These are phyloP conservation scores for Podotricha telesiphe DNA, from an alignment of 2,888 invertebrate species.

Conservation along the genomic window DNA sequence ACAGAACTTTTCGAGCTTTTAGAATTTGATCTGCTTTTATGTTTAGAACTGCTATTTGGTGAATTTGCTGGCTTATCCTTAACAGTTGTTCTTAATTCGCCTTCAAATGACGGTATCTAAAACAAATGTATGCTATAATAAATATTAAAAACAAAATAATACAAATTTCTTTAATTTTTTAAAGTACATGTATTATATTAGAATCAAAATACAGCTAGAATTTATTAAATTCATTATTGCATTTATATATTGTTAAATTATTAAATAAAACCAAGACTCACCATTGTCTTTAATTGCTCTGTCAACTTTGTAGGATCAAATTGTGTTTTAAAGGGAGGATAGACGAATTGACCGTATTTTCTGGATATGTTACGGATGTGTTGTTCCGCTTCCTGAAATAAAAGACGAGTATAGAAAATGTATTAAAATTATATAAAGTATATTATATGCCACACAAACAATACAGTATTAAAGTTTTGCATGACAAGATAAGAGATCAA, in stretches of 20 bases:
- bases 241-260: neutral
- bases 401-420: neutral
- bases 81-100: slow-evolving; percentile 55
- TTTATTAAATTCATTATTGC: neutral
- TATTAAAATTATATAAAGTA: too few relatives aligned
- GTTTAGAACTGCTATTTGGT: slow-evolving; percentile 51
- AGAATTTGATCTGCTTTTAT: slow-evolving; percentile 63
- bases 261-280: slow-evolving; percentile 65
- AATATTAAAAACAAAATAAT: too few relatives aligned
- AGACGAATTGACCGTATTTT: slow-evolving; percentile 88
- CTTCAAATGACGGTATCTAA: slow-evolving; percentile 72
- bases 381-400: slow-evolving; percentile 87
- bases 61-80: slow-evolving; percentile 56
- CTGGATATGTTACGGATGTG: slow-evolving; percentile 89
- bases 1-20: slow-evolving; percentile 66
- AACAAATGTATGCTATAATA: slow-evolving; percentile 33
- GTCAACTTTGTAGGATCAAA: slow-evolving; percentile 85
- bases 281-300: slow-evolving; percentile 86
- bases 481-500: too few relatives aligned
- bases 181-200: too few relatives aligned
- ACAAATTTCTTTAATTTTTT: too few relatives aligned
- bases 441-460: too few relatives aligned
- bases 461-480: too few relatives aligned
- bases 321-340: slow-evolving; percentile 87
- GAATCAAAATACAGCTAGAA: too few relatives aligned